Evolutionary conservation across 2,797 vertebrate species (phyloP), one percentile per base, ranked within the genome.

Genomic region (Acanthornis magna): DNA sequence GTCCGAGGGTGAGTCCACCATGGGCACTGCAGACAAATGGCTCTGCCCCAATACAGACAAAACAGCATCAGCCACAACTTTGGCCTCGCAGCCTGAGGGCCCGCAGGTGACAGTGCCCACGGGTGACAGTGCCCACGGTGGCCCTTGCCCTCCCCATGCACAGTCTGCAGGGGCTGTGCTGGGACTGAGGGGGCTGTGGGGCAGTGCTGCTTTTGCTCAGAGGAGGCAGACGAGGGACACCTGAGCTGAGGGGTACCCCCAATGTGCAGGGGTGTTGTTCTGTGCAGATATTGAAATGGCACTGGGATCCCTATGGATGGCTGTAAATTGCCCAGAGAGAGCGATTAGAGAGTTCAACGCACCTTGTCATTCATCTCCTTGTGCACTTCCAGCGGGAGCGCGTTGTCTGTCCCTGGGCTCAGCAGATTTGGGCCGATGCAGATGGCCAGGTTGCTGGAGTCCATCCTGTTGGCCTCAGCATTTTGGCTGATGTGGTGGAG

Each of bases 361-460:
- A 99, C 99, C 98, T 99, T 99, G 51, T 98, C 96, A 30, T 98
- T 98, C 85, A 98, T 95, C 71, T 98, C 98, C 89, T 98, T 98
- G 96, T 98, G 98, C 91, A 97, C 98, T 58, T 98, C 98, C 62
- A 99, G 95, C 0, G 97, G 96, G 21, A 98, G 95, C 1, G 2
- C 23, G 62, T 76, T 96, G 40, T 98, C 97, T 4, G 74, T 93
- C 80, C 97, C 93, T 9, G 90, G 96, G 79, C 96, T 86, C 92
- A 98, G 98, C 96, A 99, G 97, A 3, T 98, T 99, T 76, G 99
- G 99, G 6, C 98, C 99, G 7, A 99, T 96, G 54, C 99, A 99
- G 96, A 99, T 98, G 11, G 99, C 99, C 55, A 99, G 96, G 68
- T 99, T 99, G 97, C 96, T 94, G 80, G 98, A 98, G 62, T 98